Percentiles rank a stretch among this genome's conserved stretches.
phyloP scores from a whole-genome alignment of 2,888 invertebrate species.

The Oxytorus armatus region DNA sequence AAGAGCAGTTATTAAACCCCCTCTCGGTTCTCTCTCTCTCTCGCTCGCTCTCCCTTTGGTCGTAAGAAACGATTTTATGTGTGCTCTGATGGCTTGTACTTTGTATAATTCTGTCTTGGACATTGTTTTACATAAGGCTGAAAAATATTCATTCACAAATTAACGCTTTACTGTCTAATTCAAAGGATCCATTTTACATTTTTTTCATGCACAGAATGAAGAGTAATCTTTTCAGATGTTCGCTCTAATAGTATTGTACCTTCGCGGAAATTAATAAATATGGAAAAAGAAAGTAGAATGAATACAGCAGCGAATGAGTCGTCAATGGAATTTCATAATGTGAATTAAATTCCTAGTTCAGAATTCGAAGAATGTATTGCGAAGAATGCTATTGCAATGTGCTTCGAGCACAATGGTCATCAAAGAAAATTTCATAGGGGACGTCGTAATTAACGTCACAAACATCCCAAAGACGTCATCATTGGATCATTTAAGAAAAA shows the following conservation, averaged over 20 bases:
- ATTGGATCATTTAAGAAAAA: too few species aligned
- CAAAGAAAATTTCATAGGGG: too few species aligned
- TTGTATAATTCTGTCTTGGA: conserved; percentile 3
- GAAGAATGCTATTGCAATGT: too few species aligned
- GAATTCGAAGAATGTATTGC: too few species aligned
- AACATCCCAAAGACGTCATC: too few species aligned
- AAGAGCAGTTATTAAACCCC: conserved; percentile 68
- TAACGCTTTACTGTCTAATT: background rate
- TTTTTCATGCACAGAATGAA: background rate
- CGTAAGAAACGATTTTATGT: conserved; percentile 14
- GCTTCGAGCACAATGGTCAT: too few species aligned
- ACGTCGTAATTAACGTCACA: too few species aligned
- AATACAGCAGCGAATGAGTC: too few species aligned
- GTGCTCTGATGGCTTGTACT: conserved; percentile 9
- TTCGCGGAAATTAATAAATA: too few species aligned
- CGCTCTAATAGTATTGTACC: background rate
- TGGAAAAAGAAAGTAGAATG: too few species aligned
- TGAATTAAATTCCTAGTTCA: too few species aligned
- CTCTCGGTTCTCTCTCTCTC: background rate
- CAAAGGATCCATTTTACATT: background rate
- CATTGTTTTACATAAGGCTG: background rate
- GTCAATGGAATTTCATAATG: too few species aligned
- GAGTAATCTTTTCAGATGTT: background rate
- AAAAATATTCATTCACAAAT: conserved; percentile 9
- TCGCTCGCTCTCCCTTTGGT: conserved; percentile 6